A percentile compares a stretch with the other conserved stretches of the same genome.
Conservation (phyloP, 2,888 invertebrate species). For the Drosophila formosana region DNA sequence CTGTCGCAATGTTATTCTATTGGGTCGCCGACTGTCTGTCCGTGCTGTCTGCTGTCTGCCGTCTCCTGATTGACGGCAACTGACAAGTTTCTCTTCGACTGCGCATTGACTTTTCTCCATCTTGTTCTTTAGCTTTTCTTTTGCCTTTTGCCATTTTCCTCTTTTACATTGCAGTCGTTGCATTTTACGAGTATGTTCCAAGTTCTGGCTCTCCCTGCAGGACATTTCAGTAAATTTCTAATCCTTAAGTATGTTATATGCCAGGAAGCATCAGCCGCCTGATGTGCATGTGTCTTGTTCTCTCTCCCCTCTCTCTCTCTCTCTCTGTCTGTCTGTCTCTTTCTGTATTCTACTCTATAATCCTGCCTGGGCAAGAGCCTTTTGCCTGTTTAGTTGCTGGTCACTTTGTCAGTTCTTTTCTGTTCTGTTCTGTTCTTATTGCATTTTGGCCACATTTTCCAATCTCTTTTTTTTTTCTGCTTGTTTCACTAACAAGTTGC, state of each 20-base stretch:
- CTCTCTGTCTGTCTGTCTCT: not conserved
- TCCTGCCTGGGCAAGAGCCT: constrained; percentile 7
- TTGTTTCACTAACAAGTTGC: constrained; percentile 65
- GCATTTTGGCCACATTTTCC: constrained; percentile 61
- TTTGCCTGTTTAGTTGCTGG: constrained; percentile 38
- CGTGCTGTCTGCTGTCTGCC: constrained; percentile 30
- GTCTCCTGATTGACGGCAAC: constrained; percentile 79
- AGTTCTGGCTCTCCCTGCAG: constrained; percentile 47
- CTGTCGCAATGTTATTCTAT: constrained; percentile 71
- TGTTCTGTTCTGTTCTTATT: constrained; percentile 57
- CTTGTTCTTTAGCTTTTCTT: constrained; percentile 38
- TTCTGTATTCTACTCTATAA: constrained; percentile 26
- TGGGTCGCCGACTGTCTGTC: constrained; percentile 66
- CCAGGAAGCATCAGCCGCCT: constrained; percentile 72
- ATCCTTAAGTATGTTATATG: constrained; percentile 82
- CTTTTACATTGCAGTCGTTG: constrained; percentile 31
- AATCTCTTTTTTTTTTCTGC: constrained; percentile 51
- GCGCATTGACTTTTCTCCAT: constrained; percentile 74
- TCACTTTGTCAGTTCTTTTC: constrained; percentile 60
- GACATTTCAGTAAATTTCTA: constrained; percentile 79
- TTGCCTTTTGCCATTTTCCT: not conserved
- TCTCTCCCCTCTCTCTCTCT: not conserved
- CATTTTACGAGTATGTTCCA: constrained; percentile 45
- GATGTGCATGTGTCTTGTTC: constrained; percentile 48
- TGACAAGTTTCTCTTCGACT: constrained; percentile 81